A percentile compares a stretch with the other conserved stretches of the same genome.
phyloP scores from a whole-genome alignment of 1,140 invertebrate species.

The Adoxophyes honmai region DNA sequence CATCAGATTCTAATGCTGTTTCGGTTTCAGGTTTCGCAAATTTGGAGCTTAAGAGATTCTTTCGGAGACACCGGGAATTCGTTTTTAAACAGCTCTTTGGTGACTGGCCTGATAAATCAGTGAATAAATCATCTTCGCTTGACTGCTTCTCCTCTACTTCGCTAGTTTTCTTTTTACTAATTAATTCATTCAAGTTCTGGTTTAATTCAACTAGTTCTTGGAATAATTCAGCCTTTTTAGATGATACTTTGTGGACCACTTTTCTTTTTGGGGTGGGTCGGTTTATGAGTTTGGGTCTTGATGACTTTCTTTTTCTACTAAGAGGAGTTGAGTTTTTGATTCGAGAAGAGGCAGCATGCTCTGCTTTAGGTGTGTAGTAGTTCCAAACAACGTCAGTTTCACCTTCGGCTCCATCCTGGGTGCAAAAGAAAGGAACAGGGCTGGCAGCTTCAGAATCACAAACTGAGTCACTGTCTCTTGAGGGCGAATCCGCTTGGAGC shows the following conservation, averaged over 20 bases:
- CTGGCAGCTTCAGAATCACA: constrained; percentile 63
- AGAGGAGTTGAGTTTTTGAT: constrained; percentile 58
- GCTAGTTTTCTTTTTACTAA: constrained; percentile 41
- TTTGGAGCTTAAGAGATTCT: constrained; percentile 64
- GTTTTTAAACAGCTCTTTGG: constrained; percentile 46
- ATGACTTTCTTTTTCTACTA: constrained; percentile 52
- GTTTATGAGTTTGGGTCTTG: constrained; percentile 49
- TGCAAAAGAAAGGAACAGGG: constrained; percentile 71
- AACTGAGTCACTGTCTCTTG: constrained; percentile 63
- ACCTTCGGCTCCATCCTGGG: constrained; percentile 72
- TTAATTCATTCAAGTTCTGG: constrained; percentile 61
- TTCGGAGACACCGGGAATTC: constrained; percentile 48
- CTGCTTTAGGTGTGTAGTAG: constrained; percentile 67
- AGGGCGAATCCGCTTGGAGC: constrained; percentile 54
- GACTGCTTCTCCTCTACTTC: constrained; percentile 37
- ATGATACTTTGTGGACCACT: constrained; percentile 33
- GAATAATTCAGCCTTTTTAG: constrained; percentile 58
- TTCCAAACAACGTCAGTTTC: constrained; percentile 75
- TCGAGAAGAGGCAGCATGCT: constrained; percentile 29
- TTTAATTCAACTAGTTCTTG: constrained; percentile 68
- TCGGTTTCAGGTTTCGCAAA: constrained; percentile 56
- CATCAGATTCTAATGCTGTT: constrained; percentile 66
- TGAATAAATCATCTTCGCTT: constrained; percentile 65
- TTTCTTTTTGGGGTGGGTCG: constrained; percentile 54
- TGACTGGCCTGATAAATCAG: constrained; percentile 50